Conservation (phyloP, 2,888 invertebrate genomes). For the Polyommatus icarus region DNA sequence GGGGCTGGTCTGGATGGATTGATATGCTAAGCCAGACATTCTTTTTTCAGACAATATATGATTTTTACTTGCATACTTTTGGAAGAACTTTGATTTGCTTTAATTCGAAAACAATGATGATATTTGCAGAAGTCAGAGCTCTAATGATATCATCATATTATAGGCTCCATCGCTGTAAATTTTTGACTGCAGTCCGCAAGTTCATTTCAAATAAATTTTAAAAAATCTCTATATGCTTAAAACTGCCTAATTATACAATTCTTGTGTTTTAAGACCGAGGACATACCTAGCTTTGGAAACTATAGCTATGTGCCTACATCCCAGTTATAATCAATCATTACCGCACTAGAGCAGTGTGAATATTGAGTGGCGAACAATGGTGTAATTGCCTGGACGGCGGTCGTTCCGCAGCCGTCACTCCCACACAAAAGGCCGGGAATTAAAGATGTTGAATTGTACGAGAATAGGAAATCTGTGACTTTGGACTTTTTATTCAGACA, state of each 20-base stretch:
- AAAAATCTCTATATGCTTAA: no score
- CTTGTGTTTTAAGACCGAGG: background rate
- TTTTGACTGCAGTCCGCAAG: background rate
- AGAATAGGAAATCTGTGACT: background rate
- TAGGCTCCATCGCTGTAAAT: background rate
- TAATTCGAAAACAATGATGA: background rate
- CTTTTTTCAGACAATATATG: no score
- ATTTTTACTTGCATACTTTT: no score
- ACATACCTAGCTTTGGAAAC: background rate
- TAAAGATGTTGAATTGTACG: background rate
- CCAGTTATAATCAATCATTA: conserved; percentile 4
- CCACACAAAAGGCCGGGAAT: conserved; percentile 11
- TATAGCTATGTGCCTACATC: background rate
- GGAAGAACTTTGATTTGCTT: background rate
- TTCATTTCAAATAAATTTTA: no score
- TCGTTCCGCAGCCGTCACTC: background rate
- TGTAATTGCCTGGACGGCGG: background rate
- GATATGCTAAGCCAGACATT: no score
- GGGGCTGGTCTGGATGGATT: no score
- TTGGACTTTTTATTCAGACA: background rate
- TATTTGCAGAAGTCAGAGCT: background rate
- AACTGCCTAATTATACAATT: background rate
- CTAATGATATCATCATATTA: background rate
- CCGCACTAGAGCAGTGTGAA: background rate
- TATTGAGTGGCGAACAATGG: conserved; percentile 11